Percentiles rank a stretch among this genome's conserved stretches.
Conservation (phyloP, 2,888 invertebrate genomes). For the Drosophila formosana region DNA sequence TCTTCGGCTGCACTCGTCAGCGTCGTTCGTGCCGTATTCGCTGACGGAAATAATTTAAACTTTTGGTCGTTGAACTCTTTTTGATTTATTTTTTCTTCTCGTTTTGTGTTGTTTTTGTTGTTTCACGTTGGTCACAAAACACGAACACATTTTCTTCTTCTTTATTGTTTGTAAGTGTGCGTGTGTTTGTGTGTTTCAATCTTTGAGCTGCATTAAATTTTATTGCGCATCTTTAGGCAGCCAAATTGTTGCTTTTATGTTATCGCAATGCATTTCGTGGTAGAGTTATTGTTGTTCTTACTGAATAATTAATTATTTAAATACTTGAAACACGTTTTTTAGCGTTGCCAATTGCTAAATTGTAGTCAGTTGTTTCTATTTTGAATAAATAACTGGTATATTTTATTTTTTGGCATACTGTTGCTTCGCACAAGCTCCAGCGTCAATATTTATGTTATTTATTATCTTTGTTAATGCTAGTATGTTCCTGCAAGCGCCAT, state of each 20-base stretch:
- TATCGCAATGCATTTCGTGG: slow-evolving; percentile 27
- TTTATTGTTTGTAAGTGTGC: slow-evolving; percentile 13
- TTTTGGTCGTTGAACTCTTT: slow-evolving; percentile 79
- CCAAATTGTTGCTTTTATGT: slow-evolving; percentile 38
- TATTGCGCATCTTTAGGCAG: slow-evolving; percentile 50
- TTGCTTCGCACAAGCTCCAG: not conserved
- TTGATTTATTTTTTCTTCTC: slow-evolving; percentile 65
- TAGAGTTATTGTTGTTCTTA: not conserved
- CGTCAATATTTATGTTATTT: not conserved
- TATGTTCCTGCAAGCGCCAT: not conserved
- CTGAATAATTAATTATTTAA: slow-evolving; percentile 9
- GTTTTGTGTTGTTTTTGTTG: slow-evolving; percentile 21
- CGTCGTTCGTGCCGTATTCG: slow-evolving; percentile 18
- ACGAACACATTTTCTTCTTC: slow-evolving; percentile 43
- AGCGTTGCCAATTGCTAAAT: not conserved
- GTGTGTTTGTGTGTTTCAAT: slow-evolving; percentile 13
- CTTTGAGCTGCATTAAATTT: slow-evolving; percentile 52
- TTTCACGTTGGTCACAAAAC: slow-evolving; percentile 52
- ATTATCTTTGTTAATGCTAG: not conserved
- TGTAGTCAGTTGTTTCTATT: not conserved
- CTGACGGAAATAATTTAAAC: slow-evolving; percentile 74
- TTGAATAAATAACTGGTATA: slow-evolving; percentile 8
- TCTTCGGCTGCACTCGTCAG: slow-evolving; percentile 23
- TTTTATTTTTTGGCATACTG: not conserved
- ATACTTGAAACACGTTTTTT: slow-evolving; percentile 18